Conservation (phyloP, 2,888 invertebrate genomes). For the Zhuqinia jingwanae region DNA sequence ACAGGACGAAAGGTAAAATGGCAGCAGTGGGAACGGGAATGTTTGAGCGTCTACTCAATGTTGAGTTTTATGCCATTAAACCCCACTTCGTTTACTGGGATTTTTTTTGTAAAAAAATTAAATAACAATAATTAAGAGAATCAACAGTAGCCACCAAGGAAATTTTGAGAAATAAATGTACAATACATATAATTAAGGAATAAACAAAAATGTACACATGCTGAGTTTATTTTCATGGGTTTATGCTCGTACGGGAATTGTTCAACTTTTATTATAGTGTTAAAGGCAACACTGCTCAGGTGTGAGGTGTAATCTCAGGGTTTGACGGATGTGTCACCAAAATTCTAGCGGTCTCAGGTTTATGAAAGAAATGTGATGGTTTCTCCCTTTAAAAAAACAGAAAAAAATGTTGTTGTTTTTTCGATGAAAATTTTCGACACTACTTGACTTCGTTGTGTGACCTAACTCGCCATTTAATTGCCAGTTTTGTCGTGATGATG, state of each 20-base stretch:
- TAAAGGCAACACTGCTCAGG: no score
- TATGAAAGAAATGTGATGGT: neutral
- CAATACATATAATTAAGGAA: conserved; percentile 23
- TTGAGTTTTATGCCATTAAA: conserved; percentile 18
- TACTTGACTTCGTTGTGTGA: no score
- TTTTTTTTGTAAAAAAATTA: conserved; percentile 15
- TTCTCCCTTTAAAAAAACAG: neutral
- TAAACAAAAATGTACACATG: conserved; percentile 6
- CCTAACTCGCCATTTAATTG: neutral
- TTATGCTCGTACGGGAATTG: conserved; percentile 18
- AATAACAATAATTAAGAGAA: conserved; percentile 1
- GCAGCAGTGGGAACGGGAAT: conserved; percentile 20
- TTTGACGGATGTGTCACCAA: conserved; percentile 20
- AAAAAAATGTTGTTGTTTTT: no score
- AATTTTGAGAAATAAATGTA: no score
- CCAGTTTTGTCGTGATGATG: neutral
- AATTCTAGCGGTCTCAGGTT: conserved; percentile 27
- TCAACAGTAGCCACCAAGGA: no score
- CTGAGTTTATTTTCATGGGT: conserved; percentile 31
- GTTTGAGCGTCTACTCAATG: neutral
- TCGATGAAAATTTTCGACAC: no score
- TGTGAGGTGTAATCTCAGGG: no score
- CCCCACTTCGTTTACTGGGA: conserved; percentile 19
- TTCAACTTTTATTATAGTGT: no score
- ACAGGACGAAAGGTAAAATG: neutral